A percentile compares a stretch with the other conserved stretches of the same genome.
These are phyloP conservation scores for Cordilura impudica DNA, from an alignment of 2,888 invertebrate genomes.

Conservation along the genomic window DNA sequence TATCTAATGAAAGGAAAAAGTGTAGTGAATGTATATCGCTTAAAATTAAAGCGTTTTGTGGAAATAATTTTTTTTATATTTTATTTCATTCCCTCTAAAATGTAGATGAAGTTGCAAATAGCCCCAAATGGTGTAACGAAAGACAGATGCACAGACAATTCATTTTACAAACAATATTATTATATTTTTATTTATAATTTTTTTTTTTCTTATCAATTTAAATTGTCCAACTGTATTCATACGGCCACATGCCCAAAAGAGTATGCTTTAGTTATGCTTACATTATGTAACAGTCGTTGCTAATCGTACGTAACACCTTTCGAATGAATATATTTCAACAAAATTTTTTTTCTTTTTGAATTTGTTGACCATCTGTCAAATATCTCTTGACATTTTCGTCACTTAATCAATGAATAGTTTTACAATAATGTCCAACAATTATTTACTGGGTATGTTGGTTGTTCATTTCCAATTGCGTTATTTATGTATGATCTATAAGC, in stretches of 20 bases:
- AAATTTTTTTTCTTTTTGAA: background rate
- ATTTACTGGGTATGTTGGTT: conserved; percentile 12
- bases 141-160: too few relatives aligned
- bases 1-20: too few relatives aligned
- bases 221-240: conserved; percentile 1
- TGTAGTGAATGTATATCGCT: too few relatives aligned
- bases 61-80: too few relatives aligned
- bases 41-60: too few relatives aligned
- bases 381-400: conserved; percentile 37
- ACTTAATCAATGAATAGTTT: conserved; percentile 50
- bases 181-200: too few relatives aligned
- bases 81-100: too few relatives aligned
- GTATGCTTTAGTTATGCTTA: background rate
- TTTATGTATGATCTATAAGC: background rate
- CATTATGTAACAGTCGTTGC: background rate
- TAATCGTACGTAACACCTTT: conserved; percentile 40
- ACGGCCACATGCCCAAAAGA: background rate
- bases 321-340: background rate
- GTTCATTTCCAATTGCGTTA: background rate
- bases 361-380: conserved; percentile 28
- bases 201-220: conserved; percentile 42
- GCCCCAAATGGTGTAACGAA: too few relatives aligned
- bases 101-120: too few relatives aligned
- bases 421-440: background rate
- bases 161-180: too few relatives aligned